Base-by-base conservation (phyloP, 2,113 vertebrate genomes). In the Hassar affinis region DNA sequence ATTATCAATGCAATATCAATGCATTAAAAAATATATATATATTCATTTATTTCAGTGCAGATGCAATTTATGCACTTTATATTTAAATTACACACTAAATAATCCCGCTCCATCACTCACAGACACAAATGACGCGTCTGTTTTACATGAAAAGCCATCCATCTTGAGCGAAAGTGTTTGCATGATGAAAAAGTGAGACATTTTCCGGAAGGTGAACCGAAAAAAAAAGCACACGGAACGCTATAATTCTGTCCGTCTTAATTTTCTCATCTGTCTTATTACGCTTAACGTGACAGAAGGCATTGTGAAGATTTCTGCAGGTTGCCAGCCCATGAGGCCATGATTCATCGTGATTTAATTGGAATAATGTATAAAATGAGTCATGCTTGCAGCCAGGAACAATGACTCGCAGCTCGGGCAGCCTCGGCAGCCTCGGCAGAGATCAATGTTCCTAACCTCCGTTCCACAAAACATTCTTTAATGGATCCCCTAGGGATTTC, bases 381-480 rank as follows among this genome's bases (percentile, higher is more conserved):
- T 92, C 89, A 89, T 87, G 89, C 90, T 91, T 85, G 84, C 92
- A 93, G 90, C 86, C 89, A 83, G 88, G 89, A 93, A 92, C 88
- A 90, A 91, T 92, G 93, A 92, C 90, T 94, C 90, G 91, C 90
- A 88, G 91, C 91, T 90, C 90, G 87, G 89, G 87, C 90, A 88
- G 89, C 90, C 91, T 93, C 89, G 89, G 87, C 90, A 88, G 89
- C 90, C 91, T 93, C 89, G 91, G 93, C 93, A 93, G 92, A 95
- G 94, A 95, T 95, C 94, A 94, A 94, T 94, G 93, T 93, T 91
- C 92, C 92, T 93, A 93, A 94, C 94, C 94, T 93, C 93, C 91
- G 92, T 93, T 93, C 93, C 92, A 92, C 92, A 93, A 93, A 93
- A 94, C 93, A 93, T 94, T 92, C 92, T 93, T 93, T 94, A 94